phyloP scores from a whole-genome alignment of 2,888 invertebrate genomes.

The Cheilosia soror region DNA sequence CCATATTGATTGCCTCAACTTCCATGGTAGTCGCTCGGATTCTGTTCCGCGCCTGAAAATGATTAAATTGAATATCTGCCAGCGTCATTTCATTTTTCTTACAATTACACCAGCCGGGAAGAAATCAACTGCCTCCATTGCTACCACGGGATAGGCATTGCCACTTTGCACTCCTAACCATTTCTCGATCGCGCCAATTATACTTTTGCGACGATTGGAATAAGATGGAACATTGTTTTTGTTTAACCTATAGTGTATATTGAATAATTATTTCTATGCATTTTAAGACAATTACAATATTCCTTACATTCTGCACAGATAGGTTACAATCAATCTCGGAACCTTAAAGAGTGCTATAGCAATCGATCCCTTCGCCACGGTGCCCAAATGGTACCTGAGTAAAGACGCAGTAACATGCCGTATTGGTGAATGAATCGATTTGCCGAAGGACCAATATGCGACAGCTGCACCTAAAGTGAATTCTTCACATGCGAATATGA shows the following conservation, averaged over 20 bases:
- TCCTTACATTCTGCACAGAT: constrained; percentile 94
- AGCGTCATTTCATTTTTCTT: constrained; percentile 79
- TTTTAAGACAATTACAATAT: background rate
- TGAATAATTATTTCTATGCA: background rate
- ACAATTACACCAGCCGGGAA: constrained; percentile 95
- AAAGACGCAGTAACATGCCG: constrained; percentile 87
- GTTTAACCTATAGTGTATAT: constrained; percentile 85
- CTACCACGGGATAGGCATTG: constrained; percentile 97
- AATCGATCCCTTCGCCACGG: constrained; percentile 97
- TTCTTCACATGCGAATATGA: constrained; percentile 96
- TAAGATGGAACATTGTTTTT: constrained; percentile 88
- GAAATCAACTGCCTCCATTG: constrained; percentile 95
- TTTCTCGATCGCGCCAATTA: constrained; percentile 95
- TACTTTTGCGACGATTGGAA: constrained; percentile 93
- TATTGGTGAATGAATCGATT: constrained; percentile 88
- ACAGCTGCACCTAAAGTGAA: constrained; percentile 97
- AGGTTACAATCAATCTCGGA: constrained; percentile 94
- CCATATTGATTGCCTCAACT: constrained; percentile 95
- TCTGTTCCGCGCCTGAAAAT: constrained; percentile 91
- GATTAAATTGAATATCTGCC: background rate
- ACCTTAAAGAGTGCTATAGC: constrained; percentile 96
- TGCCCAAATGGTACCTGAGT: constrained; percentile 95
- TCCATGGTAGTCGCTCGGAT: constrained; percentile 92
- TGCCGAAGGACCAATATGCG: constrained; percentile 96
- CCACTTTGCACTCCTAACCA: constrained; percentile 96